These are phyloP conservation scores for Diploscapter pachys DNA, from an alignment of 1,140 invertebrate genomes.

Conservation along the genomic window DNA sequence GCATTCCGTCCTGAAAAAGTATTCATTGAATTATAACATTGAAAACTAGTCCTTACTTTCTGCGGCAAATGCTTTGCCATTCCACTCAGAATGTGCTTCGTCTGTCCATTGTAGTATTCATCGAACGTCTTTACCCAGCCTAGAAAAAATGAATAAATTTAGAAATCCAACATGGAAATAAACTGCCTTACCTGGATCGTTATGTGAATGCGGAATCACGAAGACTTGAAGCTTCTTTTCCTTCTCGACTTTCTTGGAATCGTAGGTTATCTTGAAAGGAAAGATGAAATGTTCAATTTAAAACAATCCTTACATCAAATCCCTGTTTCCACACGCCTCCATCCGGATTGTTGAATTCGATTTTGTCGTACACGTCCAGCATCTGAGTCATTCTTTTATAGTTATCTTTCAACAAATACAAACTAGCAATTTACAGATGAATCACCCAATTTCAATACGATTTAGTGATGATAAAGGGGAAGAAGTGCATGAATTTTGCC, in stretches of 20 bases:
- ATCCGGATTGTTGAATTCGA: constrained; percentile 88
- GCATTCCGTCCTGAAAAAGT: constrained; percentile 64
- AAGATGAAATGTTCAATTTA: background rate
- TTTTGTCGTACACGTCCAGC: constrained; percentile 78
- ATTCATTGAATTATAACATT: constrained; percentile 66
- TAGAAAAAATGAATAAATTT: constrained; percentile 55
- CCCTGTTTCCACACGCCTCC: constrained; percentile 99
- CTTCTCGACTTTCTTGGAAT: constrained; percentile 72
- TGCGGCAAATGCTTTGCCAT: constrained; percentile 75
- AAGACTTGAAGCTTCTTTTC: constrained; percentile 84
- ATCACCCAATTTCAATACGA: background rate
- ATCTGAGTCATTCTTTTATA: constrained; percentile 67
- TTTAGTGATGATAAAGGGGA: background rate
- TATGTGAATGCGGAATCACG: constrained; percentile 93
- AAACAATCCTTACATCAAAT: constrained; percentile 66
- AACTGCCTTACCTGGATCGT: constrained; percentile 73
- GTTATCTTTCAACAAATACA: constrained; percentile 22
- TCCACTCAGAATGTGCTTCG: constrained; percentile 81
- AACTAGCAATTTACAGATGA: background rate
- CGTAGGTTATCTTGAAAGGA: constrained; percentile 67
- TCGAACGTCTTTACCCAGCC: constrained; percentile 95
- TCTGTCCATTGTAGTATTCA: constrained; percentile 82
- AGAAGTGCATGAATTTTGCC: background rate
- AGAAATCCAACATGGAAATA: constrained; percentile 13
- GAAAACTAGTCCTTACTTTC: background rate